Conservation (phyloP, 2,113 vertebrate species). For the Eonycteris spelaea region DNA sequence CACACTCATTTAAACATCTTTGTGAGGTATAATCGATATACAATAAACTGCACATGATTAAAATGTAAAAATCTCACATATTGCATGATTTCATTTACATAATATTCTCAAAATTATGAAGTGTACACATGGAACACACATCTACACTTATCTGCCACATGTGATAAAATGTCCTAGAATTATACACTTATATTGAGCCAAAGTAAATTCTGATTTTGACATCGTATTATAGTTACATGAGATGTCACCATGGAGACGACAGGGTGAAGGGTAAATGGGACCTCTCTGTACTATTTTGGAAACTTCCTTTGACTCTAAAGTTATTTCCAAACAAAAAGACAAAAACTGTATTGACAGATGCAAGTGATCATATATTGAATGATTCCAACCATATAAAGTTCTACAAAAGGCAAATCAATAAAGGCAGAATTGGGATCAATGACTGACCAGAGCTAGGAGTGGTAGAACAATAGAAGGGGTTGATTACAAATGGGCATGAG, state of each 20-base stretch:
- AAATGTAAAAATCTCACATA: neutral
- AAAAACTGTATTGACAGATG: neutral
- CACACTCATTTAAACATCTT: neutral
- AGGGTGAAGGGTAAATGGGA: neutral
- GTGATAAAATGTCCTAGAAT: neutral
- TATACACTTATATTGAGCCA: neutral
- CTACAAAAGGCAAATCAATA: neutral
- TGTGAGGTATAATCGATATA: neutral
- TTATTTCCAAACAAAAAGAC: neutral
- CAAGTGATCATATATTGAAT: neutral
- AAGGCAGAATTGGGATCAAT: neutral
- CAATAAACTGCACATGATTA: neutral
- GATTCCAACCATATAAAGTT: neutral
- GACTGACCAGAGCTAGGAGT: neutral
- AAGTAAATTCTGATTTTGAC: neutral
- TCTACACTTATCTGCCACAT: neutral
- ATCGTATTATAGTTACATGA: neutral
- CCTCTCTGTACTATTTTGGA: neutral
- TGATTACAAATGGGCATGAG: neutral
- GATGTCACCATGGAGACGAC: neutral
- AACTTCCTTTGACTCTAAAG: neutral
- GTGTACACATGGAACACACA: neutral
- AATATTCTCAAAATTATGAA: neutral
- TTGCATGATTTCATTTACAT: neutral
- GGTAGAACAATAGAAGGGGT: neutral